These are phyloP conservation scores for Mythimna impura DNA, from an alignment of 2,888 invertebrate species.

Conservation along the genomic window DNA sequence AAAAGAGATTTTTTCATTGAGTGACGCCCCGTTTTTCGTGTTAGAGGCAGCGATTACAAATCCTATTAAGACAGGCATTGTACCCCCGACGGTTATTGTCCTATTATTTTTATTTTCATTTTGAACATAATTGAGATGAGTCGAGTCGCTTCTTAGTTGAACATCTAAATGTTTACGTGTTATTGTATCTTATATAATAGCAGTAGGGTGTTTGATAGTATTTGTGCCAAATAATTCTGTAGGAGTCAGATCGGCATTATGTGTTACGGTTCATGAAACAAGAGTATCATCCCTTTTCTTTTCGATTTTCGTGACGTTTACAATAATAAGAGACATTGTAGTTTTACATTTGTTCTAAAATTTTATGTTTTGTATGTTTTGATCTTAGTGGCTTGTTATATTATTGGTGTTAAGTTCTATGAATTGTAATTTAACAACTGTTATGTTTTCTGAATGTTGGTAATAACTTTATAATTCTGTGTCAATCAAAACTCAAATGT, in stretches of 20 bases:
- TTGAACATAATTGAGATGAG: conserved; percentile 84
- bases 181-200: conserved; percentile 77
- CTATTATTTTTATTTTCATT: conserved; percentile 80
- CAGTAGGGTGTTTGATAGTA: conserved; percentile 60
- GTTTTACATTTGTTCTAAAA: conserved; percentile 41
- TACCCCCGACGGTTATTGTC: conserved; percentile 75
- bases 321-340: conserved; percentile 37
- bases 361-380: conserved; percentile 48
- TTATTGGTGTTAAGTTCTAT: conserved; percentile 47
- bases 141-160: conserved; percentile 80
- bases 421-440: conserved; percentile 35
- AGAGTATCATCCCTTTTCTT: conserved; percentile 37
- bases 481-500: conserved; percentile 21
- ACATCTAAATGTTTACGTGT: conserved; percentile 78
- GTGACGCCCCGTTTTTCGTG: conserved; percentile 80
- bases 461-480: conserved; percentile 16
- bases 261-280: conserved; percentile 41
- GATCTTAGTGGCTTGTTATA: conserved; percentile 56
- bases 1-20: conserved; percentile 83
- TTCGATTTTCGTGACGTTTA: conserved; percentile 39
- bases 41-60: conserved; percentile 80
- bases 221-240: conserved; percentile 61
- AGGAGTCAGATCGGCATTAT: conserved; percentile 26
- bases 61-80: conserved; percentile 81
- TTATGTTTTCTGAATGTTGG: conserved; percentile 5